Base-by-base conservation (phyloP, 2,113 vertebrate genomes). In the Syngnathus scovelli region DNA sequence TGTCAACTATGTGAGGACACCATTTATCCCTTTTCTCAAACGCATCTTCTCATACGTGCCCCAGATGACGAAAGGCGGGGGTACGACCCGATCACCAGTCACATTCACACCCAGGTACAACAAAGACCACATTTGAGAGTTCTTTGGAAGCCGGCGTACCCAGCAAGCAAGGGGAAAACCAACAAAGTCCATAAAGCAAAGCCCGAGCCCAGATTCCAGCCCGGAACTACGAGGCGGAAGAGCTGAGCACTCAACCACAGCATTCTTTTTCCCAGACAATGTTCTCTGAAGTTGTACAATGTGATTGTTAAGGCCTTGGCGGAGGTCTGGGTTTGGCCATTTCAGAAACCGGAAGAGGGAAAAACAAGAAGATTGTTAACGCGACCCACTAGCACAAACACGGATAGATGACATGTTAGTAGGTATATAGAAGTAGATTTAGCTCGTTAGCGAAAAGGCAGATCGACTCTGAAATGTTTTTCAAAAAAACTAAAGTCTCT, bases 321-420 rank as follows among this genome's bases (percentile, higher is more conserved):
- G 60, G 60, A 61, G 39, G 60, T 61, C 60, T 12, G 19, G 6
- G 19, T 15, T 61, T 41, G 1, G n/a, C 12, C 37, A 39, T n/a
- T 59, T 11, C 5, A 11, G 10, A 79, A 61, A 18, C 72, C 48
- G 64, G 66, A 43, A 58, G 82, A 83, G 81, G 71, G 82, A 44
- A 89, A 87, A 41, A 86, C 77, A 81, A 82, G 78, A 71, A 70
- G 87, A 77, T 85, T 81, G 64, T 85, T 90, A 88, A 87, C 61
- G 70, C 87, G 87, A 92, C 78, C 82, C 82, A 90, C 82, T 69
- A 67, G 79, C 88, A 92, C 89, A 87, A 83, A 88, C 78, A 87
- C 77, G 75, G 66, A 70, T 76, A 54, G 71, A 19, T 58, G 60
- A 85, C 83, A 79, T 80, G 19, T 67, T 49, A 67, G 55, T 49